A percentile compares a stretch with the other conserved stretches of the same genome.
These are phyloP conservation scores for Eumaeus atala DNA, from an alignment of 1,140 invertebrate species.

Conservation along the genomic window DNA sequence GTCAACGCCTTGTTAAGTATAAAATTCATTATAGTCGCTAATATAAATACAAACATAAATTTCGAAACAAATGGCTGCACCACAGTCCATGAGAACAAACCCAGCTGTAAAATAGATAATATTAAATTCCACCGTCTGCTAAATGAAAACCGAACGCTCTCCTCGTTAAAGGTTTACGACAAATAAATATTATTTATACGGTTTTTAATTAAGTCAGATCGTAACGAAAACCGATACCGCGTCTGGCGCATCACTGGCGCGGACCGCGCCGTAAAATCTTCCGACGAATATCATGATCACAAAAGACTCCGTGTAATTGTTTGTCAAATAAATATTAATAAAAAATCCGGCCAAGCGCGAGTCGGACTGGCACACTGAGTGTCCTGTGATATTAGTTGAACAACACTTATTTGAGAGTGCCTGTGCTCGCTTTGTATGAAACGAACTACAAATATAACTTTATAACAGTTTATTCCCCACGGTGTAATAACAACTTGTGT, in stretches of 20 bases:
- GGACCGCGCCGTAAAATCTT: constrained; percentile 62
- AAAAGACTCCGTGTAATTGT: constrained; percentile 67
- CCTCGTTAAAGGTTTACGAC: constrained; percentile 27
- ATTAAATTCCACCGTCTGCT: constrained; percentile 25
- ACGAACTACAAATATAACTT: too few species aligned
- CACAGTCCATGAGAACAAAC: too few species aligned
- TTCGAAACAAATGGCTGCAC: not conserved
- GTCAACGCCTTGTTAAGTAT: too few species aligned
- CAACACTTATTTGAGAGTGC: too few species aligned
- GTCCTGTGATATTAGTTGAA: too few species aligned
- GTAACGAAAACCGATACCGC: constrained; percentile 35
- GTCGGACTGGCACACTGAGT: too few species aligned
- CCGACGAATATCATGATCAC: constrained; percentile 64
- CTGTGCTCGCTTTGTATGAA: too few species aligned
- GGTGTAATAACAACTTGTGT: too few species aligned
- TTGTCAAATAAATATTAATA: constrained; percentile 72
- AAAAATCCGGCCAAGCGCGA: constrained; percentile 23
- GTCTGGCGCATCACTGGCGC: constrained; percentile 18
- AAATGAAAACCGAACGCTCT: constrained; percentile 21
- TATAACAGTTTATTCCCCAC: too few species aligned
- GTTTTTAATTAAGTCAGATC: constrained; percentile 31
- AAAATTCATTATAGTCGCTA: not conserved
- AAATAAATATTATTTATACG: constrained; percentile 33
- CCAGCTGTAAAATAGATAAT: constrained; percentile 21
- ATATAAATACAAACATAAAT: constrained; percentile 11